Percentiles rank a stretch among this genome's conserved stretches.
phyloP scores from a whole-genome alignment of 2,113 vertebrate species.

The Hemibagrus wyckioides region DNA sequence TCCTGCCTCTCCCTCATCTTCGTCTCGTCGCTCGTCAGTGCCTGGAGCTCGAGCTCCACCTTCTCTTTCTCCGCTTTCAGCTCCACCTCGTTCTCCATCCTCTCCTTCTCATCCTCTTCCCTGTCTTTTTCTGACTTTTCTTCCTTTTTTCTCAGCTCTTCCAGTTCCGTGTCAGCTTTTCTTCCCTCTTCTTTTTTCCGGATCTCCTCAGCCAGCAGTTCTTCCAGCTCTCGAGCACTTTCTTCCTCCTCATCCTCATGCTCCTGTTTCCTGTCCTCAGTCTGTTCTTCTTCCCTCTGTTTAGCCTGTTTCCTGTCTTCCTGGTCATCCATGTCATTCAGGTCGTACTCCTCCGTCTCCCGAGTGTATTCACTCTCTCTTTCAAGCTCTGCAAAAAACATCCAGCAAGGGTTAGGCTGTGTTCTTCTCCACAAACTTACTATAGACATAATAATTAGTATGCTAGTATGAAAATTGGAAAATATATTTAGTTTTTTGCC shows the following conservation, averaged over 20 bases:
- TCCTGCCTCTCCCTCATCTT: conserved; percentile 45
- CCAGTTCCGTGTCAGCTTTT: conserved; percentile 61
- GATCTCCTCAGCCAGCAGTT: conserved; percentile 65
- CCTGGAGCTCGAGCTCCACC: conserved; percentile 70
- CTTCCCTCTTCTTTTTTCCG: conserved; percentile 60
- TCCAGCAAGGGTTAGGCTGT: background rate
- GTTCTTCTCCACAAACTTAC: background rate
- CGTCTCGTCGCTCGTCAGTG: conserved; percentile 62
- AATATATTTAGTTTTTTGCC: background rate
- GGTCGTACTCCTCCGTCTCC: conserved; percentile 53
- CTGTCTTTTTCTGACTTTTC: background rate
- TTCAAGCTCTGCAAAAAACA: conserved; percentile 62
- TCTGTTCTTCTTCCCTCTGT: conserved; percentile 47
- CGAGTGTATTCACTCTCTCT: conserved; percentile 50
- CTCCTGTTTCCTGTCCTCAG: conserved; percentile 11
- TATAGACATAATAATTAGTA: background rate
- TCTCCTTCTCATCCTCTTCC: conserved; percentile 33
- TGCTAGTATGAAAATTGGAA: no score
- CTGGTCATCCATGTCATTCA: conserved; percentile 58
- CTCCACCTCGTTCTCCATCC: conserved; percentile 43
- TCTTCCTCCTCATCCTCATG: conserved; percentile 50
- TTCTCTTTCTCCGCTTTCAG: conserved; percentile 50
- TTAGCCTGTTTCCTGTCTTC: conserved; percentile 43
- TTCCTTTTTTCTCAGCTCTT: conserved; percentile 60
- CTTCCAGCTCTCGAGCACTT: conserved; percentile 62